A percentile compares a stretch with the other conserved stretches of the same genome.
Evolutionary conservation across 2,797 vertebrate species (phyloP).

Genomic region (Pangasius mekongensis): DNA sequence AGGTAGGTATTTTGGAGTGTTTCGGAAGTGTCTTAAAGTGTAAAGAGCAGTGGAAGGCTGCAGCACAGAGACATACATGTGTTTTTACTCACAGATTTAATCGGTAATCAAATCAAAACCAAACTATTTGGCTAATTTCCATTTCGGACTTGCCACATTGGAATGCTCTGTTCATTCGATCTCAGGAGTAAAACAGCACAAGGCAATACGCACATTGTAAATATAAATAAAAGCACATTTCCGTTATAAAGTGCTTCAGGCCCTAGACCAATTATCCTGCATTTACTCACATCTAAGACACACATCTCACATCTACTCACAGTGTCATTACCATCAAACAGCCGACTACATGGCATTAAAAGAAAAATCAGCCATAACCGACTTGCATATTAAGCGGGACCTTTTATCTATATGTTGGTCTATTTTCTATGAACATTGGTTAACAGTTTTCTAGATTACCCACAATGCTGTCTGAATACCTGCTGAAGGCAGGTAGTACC

Average conservation of each 20-base stretch:
- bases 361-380: background rate
- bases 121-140: background rate
- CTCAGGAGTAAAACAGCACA: background rate
- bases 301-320: background rate
- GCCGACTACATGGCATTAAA: background rate
- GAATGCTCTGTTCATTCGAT: background rate
- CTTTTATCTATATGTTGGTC: background rate
- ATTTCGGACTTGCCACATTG: background rate
- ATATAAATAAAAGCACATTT: slow-evolving; percentile 7
- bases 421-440: background rate
- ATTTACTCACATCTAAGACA: background rate
- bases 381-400: background rate
- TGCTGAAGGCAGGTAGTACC: background rate
- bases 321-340: background rate
- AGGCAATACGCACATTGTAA: background rate
- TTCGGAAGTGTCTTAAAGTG: background rate
- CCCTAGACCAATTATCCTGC: background rate
- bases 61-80: background rate
- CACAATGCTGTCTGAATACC: background rate
- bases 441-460: background rate
- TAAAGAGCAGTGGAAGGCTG: background rate
- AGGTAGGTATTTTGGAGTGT: background rate
- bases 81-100: slow-evolving; percentile 1
- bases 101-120: background rate
- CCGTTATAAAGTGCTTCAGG: background rate